phyloP scores from a whole-genome alignment of 2,113 vertebrate genomes.

The Chloebia gouldiae region DNA sequence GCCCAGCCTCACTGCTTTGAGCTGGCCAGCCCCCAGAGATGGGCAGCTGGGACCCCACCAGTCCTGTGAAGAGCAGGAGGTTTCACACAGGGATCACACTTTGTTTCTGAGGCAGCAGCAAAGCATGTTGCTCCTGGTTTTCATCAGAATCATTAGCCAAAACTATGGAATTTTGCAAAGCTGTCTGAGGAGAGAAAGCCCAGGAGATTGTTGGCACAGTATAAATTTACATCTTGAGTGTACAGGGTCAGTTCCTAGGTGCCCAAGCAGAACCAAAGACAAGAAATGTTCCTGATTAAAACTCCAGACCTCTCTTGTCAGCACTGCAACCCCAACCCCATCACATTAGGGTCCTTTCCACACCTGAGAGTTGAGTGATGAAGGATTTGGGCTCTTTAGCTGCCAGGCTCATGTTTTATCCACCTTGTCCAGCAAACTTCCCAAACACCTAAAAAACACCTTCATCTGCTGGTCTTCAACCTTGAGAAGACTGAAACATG shows the following conservation, averaged over 20 bases:
- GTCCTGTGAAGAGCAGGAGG: background rate
- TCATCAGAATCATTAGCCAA: background rate
- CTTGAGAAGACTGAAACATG: accelerated
- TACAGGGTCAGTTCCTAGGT: background rate
- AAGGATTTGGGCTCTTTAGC: background rate
- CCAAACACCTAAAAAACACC: background rate
- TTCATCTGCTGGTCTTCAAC: background rate
- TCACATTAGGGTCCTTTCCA: background rate
- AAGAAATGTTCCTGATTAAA: background rate
- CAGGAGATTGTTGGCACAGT: background rate
- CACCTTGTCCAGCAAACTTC: background rate
- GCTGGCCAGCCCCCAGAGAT: background rate
- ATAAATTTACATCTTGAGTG: background rate
- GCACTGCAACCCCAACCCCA: background rate
- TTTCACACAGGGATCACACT: background rate
- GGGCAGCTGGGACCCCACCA: background rate
- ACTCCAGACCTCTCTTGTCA: background rate
- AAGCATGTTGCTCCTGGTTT: background rate
- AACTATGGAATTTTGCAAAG: background rate
- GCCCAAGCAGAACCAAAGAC: background rate
- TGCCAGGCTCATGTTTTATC: background rate
- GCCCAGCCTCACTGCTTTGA: background rate
- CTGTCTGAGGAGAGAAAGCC: background rate
- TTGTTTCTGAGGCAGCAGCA: background rate
- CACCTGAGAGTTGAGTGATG: background rate